Conservation (phyloP, 2,888 invertebrate species). For the Himalopsyche tibetana region DNA sequence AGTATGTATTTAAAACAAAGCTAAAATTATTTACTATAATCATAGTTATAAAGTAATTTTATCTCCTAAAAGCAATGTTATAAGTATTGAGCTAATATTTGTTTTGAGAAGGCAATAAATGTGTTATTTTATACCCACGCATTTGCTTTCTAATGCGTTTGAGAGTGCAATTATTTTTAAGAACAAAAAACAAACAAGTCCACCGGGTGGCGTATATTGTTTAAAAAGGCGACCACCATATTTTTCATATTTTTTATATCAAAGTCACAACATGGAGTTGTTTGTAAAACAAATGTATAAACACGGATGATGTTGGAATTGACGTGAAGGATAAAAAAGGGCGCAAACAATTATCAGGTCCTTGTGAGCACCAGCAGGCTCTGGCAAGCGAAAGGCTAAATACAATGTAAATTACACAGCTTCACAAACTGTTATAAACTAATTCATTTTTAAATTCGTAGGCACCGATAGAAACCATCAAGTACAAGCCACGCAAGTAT, state of each 20-base stretch:
- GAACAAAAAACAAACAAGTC: conserved; percentile 17
- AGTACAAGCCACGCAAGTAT: no score
- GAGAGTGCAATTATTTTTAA: background rate
- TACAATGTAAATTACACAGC: background rate
- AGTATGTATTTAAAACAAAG: no score
- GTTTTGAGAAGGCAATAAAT: no score
- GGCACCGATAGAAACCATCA: no score
- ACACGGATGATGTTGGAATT: conserved; percentile 1
- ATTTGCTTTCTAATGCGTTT: no score
- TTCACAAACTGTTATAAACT: background rate
- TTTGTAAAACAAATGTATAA: conserved; percentile 33
- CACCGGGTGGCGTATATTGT: conserved; percentile 17
- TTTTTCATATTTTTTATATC: conserved; percentile 32
- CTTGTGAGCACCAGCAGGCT: conserved; percentile 23
- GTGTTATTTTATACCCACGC: no score
- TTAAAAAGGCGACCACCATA: conserved; percentile 5
- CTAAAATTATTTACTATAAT: no score
- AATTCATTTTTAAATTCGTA: no score
- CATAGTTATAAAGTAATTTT: no score
- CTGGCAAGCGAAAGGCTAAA: background rate
- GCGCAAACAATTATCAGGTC: conserved; percentile 41
- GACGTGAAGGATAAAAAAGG: conserved; percentile 15
- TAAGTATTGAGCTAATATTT: no score
- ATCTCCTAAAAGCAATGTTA: no score
- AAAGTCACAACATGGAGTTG: conserved; percentile 27